Evolutionary conservation across 2,113 vertebrate genomes (phyloP).

Genomic region (Anas platyrhynchos): DNA sequence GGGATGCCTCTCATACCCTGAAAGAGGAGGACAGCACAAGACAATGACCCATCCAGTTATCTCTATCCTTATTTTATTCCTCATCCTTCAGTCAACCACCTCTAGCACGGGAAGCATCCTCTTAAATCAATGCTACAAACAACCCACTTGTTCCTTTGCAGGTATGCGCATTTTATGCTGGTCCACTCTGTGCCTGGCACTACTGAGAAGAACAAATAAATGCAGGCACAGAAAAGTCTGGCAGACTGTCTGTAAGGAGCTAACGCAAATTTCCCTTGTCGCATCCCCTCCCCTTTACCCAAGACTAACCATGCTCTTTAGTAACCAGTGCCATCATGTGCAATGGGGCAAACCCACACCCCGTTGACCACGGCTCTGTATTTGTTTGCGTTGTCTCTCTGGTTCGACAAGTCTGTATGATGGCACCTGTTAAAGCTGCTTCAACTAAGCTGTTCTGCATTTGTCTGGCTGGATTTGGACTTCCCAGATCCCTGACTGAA

Average conservation of each 20-base stretch:
- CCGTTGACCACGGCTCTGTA: slow-evolving; percentile 41
- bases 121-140: slow-evolving; percentile 11
- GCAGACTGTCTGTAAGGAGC: not conserved
- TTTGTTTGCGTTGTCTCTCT: slow-evolving; percentile 71
- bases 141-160: slow-evolving; percentile 26
- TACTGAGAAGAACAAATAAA: slow-evolving; percentile 4
- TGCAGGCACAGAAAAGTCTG: not conserved
- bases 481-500: slow-evolving; percentile 77
- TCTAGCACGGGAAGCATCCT: slow-evolving; percentile 13
- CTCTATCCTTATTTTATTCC: not conserved
- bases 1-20: not conserved
- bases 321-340: not conserved
- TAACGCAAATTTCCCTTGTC: not conserved
- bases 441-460: slow-evolving; percentile 81
- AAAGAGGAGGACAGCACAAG: slow-evolving; percentile 17
- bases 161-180: slow-evolving; percentile 3
- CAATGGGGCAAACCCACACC: slow-evolving; percentile 47
- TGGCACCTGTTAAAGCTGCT: slow-evolving; percentile 82
- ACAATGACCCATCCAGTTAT: not conserved
- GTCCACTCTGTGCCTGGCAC: not conserved
- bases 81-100: slow-evolving; percentile 35
- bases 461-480: slow-evolving; percentile 80
- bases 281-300: not conserved
- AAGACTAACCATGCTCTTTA: slow-evolving; percentile 1
- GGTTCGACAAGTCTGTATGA: slow-evolving; percentile 69